These are phyloP conservation scores for Tipula lateralis DNA, from an alignment of 2,888 invertebrate genomes.

Conservation along the genomic window DNA sequence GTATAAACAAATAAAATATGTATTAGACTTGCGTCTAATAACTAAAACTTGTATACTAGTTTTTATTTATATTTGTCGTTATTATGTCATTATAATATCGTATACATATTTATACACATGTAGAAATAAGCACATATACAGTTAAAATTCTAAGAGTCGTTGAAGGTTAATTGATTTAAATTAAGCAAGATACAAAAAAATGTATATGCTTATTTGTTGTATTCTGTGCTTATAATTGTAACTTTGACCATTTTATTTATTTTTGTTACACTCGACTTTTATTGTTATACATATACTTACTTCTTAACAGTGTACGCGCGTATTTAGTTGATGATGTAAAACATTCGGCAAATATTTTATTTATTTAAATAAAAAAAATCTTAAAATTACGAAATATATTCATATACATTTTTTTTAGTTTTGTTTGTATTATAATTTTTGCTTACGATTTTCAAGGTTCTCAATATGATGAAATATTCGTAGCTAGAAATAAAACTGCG, in stretches of 20 bases:
- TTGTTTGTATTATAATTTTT: conserved; percentile 4
- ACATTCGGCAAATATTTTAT: conserved; percentile 19
- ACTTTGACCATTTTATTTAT: neutral
- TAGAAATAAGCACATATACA: neutral
- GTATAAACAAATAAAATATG: neutral
- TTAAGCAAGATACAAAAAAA: neutral
- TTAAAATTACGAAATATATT: neutral
- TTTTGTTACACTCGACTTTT: neutral
- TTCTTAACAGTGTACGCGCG: neutral
- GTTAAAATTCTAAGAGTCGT: neutral
- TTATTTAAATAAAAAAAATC: neutral
- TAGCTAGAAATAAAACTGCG: conserved; percentile 1
- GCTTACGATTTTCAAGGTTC: conserved; percentile 19
- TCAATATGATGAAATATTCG: neutral
- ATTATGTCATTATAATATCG: neutral
- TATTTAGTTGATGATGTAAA: conserved; percentile 19
- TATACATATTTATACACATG: neutral
- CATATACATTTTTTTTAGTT: neutral
- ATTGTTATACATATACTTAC: neutral
- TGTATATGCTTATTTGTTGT: neutral
- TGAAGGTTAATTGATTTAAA: conserved; percentile 24
- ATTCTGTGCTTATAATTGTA: neutral
- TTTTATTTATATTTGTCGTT: neutral
- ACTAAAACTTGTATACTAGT: neutral
- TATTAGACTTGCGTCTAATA: neutral